Evolutionary conservation across 2,888 invertebrate species (phyloP).

Genomic region (Patella pellucida): DNA sequence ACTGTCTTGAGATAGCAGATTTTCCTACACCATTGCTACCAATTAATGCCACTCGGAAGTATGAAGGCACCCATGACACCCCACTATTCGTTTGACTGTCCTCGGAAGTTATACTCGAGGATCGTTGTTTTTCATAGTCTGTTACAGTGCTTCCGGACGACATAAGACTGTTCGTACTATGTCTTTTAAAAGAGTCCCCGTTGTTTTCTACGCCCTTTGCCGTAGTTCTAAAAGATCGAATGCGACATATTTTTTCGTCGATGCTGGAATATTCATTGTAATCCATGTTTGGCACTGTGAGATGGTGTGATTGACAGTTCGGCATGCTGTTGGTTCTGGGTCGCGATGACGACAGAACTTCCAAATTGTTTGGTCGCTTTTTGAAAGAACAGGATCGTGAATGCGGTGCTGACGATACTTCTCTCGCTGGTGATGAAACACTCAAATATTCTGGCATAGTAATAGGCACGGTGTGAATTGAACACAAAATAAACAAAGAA

Average conservation of each 20-base stretch:
- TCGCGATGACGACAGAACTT: slow-evolving; percentile 3
- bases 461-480: not conserved
- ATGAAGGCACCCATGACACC: slow-evolving; percentile 28
- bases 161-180: slow-evolving; percentile 88
- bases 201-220: slow-evolving; percentile 88
- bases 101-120: slow-evolving; percentile 16
- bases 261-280: slow-evolving; percentile 12
- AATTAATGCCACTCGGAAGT: slow-evolving; percentile 78
- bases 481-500: too few species aligned
- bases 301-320: slow-evolving; percentile 19
- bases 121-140: slow-evolving; percentile 20
- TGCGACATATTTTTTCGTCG: slow-evolving; percentile 72
- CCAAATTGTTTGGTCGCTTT: slow-evolving; percentile 42
- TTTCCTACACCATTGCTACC: slow-evolving; percentile 80
- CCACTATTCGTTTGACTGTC: slow-evolving; percentile 6
- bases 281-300: slow-evolving; percentile 14
- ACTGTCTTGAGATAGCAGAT: slow-evolving; percentile 79
- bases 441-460: slow-evolving; percentile 5
- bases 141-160: slow-evolving; percentile 74
- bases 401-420: slow-evolving; percentile 48
- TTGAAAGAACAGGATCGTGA: slow-evolving; percentile 61
- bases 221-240: slow-evolving; percentile 93
- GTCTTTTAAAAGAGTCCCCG: slow-evolving; percentile 90
- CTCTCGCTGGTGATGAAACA: slow-evolving; percentile 30
- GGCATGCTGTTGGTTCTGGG: slow-evolving; percentile 55